Conservation (phyloP, 1,140 invertebrate genomes). For the Conus betulinus region DNA sequence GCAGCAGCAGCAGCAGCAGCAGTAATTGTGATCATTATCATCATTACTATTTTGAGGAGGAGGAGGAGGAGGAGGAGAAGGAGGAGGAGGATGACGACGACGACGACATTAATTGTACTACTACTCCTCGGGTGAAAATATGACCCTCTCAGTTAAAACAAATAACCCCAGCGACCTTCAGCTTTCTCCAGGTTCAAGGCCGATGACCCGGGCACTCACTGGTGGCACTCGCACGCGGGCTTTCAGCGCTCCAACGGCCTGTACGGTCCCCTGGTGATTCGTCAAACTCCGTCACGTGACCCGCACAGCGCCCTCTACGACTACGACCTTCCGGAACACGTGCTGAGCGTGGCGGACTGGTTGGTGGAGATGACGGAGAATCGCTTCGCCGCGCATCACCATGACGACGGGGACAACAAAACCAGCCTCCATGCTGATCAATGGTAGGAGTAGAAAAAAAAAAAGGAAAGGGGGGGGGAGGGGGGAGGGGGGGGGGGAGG, state of each 20-base stretch:
- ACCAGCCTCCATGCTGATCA: conserved; percentile 73
- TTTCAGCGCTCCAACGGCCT: conserved; percentile 89
- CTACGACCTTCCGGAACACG: conserved; percentile 61
- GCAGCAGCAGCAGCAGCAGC: too few relatives aligned
- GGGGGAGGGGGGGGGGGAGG: too few relatives aligned
- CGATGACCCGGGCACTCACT: conserved; percentile 84
- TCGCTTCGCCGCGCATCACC: conserved; percentile 52
- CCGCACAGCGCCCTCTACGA: conserved; percentile 58
- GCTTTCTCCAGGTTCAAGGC: conserved; percentile 73
- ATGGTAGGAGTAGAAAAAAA: conserved; percentile 42
- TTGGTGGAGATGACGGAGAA: conserved; percentile 50
- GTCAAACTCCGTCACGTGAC: conserved; percentile 50
- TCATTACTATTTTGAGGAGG: too few relatives aligned
- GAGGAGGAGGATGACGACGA: too few relatives aligned
- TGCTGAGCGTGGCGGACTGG: conserved; percentile 63
- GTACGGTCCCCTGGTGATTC: conserved; percentile 59
- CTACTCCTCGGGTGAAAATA: too few relatives aligned
- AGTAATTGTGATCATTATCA: too few relatives aligned
- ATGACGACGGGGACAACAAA: conserved; percentile 58
- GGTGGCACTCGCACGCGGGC: conserved; percentile 89
- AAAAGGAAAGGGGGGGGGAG: too few relatives aligned
- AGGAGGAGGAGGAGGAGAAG: too few relatives aligned
- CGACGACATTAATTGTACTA: too few relatives aligned
- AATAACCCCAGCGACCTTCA: not conserved
- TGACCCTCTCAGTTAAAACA: too few relatives aligned